Conservation (phyloP, 1,140 invertebrate genomes). For the Spodoptera litura region DNA sequence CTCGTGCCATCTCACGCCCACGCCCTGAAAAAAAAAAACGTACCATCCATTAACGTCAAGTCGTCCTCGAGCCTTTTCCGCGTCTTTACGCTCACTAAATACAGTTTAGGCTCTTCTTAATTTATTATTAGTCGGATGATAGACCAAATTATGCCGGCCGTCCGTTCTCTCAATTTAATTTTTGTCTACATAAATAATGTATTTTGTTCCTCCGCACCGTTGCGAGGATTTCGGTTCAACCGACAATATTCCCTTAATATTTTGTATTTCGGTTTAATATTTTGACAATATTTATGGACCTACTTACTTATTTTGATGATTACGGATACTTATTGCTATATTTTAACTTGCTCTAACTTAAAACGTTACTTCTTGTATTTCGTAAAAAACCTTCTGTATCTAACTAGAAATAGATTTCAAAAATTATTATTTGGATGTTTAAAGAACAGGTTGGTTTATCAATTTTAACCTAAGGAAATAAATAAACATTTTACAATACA, state of each 20-base stretch:
- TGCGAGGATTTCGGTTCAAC: constrained; percentile 8
- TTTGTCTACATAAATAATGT: constrained; percentile 54
- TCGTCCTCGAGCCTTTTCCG: constrained; percentile 70
- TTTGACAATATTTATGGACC: constrained; percentile 2
- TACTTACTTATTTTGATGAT: not conserved
- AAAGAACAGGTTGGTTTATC: too few species aligned
- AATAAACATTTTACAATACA: not conserved
- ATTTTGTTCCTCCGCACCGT: constrained; percentile 30
- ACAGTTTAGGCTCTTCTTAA: constrained; percentile 60
- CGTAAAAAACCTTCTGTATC: too few species aligned
- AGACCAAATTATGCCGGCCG: constrained; percentile 57
- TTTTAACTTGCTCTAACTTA: too few species aligned
- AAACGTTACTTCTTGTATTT: too few species aligned
- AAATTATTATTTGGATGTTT: too few species aligned
- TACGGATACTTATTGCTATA: too few species aligned
- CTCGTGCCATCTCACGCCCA: constrained; percentile 85
- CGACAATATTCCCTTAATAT: constrained; percentile 39
- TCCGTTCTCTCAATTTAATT: constrained; percentile 50
- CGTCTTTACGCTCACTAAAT: constrained; percentile 73
- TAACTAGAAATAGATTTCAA: too few species aligned
- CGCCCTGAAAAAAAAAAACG: constrained; percentile 77
- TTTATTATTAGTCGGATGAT: constrained; percentile 60
- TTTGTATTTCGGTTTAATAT: not conserved
- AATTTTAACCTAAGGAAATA: too few species aligned
- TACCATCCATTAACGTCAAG: constrained; percentile 78